Conservation (phyloP, 2,113 vertebrate species). For the Barnardius zonarius region DNA sequence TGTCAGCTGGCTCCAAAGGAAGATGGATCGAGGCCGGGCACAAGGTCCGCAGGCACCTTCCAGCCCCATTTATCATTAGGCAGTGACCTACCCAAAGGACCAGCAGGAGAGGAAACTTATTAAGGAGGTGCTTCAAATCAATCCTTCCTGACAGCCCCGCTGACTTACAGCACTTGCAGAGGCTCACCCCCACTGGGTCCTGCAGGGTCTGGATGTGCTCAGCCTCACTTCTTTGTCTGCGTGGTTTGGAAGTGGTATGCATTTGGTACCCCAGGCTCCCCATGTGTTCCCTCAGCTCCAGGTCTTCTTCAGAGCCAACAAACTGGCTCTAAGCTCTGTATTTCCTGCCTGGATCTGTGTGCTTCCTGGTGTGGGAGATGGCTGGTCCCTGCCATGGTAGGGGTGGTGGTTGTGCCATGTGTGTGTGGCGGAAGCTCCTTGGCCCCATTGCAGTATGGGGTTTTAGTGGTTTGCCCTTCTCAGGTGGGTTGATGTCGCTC, state of each 20-base stretch:
- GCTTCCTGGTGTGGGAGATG: accelerated
- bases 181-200: neutral
- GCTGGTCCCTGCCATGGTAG: neutral
- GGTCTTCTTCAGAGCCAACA: neutral
- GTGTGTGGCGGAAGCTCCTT: accelerated
- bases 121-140: slow-evolving; percentile 48
- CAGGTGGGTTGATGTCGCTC: accelerated
- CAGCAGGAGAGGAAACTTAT: slow-evolving; percentile 13
- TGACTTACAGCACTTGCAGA: neutral
- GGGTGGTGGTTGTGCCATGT: accelerated
- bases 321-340: neutral
- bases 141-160: neutral
- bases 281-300: neutral
- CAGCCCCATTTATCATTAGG: slow-evolving; percentile 36
- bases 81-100: slow-evolving; percentile 32
- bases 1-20: slow-evolving; percentile 36
- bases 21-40: slow-evolving; percentile 28
- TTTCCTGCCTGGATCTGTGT: neutral
- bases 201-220: neutral
- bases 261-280: neutral
- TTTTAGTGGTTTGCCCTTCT: neutral
- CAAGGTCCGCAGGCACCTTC: slow-evolving; percentile 29
- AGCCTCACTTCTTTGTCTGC: accelerated
- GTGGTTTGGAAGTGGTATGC: neutral
- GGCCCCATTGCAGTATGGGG: accelerated